phyloP scores from a whole-genome alignment of 2,113 vertebrate genomes.

The Pedionomus torquatus region DNA sequence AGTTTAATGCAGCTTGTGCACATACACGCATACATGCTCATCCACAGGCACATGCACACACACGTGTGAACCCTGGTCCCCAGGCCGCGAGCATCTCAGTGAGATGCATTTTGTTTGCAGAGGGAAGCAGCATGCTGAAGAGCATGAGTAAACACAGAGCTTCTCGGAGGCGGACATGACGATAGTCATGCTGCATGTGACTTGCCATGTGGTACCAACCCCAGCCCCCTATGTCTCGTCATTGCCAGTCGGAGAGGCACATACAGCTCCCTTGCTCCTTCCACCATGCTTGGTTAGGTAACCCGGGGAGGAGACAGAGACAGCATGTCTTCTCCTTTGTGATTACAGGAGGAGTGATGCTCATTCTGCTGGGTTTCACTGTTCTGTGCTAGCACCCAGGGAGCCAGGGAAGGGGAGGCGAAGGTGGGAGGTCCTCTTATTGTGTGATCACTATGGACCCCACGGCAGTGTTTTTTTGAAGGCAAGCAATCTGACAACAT shows the following conservation, averaged over 20 bases:
- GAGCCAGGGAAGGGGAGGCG: neutral
- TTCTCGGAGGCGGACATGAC: neutral
- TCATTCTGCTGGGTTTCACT: neutral
- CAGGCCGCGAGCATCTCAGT: rapidly evolving
- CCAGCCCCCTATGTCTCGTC: neutral
- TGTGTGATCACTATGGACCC: neutral
- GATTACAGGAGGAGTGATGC: neutral
- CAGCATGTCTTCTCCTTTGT: neutral
- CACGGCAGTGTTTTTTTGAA: neutral
- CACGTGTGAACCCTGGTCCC: neutral
- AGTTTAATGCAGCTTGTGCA: neutral
- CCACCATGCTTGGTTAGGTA: rapidly evolving
- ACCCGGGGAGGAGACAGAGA: neutral
- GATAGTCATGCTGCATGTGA: neutral
- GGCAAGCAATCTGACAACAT: neutral
- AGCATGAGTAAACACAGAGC: neutral
- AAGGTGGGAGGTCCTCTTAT: neutral
- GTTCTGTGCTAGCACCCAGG: neutral
- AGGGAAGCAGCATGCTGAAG: neutral
- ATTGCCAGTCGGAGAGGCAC: neutral
- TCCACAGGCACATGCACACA: neutral
- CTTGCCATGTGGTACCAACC: neutral
- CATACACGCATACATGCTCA: rapidly evolving
- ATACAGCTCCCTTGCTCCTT: neutral
- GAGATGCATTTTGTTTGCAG: neutral